Evolutionary conservation across 2,113 vertebrate genomes (phyloP).

Genomic region (Marcusenius ussheri): DNA sequence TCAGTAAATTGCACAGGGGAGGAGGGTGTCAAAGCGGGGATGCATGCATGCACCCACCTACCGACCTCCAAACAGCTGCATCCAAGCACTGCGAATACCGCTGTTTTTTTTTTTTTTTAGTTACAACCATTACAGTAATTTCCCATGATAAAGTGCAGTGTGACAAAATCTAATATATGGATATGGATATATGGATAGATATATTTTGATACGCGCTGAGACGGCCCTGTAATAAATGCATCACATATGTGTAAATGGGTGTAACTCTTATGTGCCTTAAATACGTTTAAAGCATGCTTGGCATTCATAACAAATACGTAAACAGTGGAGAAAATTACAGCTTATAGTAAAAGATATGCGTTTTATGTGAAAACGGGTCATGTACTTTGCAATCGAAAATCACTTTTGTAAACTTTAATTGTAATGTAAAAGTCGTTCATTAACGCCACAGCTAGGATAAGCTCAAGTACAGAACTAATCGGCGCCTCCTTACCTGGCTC

Average conservation of each 20-base stretch:
- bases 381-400: not conserved
- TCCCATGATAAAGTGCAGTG: not conserved
- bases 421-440: not conserved
- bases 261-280: not conserved
- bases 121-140: not conserved
- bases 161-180: not conserved
- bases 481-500: constrained; percentile 15
- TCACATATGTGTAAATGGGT: not conserved
- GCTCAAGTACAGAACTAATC: not conserved
- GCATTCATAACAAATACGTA: not conserved
- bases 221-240: not conserved
- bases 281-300: not conserved
- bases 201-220: not conserved
- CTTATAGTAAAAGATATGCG: not conserved
- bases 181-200: not conserved
- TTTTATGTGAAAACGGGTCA: not conserved
- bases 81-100: not conserved
- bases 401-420: not conserved
- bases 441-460: not conserved
- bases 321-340: not conserved
- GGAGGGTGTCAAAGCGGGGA: not conserved
- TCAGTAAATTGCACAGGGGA: not conserved
- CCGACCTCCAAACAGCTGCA: not conserved
- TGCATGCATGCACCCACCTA: not conserved
- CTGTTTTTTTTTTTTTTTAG: not conserved